Conservation (phyloP, 2,797 vertebrate species). For the Melanogrammus aeglefinus region DNA sequence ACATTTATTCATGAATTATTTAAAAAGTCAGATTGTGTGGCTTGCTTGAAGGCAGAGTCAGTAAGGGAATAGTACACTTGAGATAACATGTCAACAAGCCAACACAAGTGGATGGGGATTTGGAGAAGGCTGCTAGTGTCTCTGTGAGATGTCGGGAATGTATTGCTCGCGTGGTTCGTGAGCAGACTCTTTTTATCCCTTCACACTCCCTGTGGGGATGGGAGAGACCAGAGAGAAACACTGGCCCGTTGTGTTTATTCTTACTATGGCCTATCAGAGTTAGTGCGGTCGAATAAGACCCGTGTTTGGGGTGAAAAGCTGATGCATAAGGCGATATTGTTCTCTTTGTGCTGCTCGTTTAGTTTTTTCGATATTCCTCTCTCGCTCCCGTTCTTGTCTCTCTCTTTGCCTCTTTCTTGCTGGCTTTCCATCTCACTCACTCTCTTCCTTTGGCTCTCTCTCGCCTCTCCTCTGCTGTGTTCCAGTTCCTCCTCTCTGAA, state of each 20-base stretch:
- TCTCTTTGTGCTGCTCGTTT: neutral
- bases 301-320: neutral
- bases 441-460: neutral
- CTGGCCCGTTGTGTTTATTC: conserved; percentile 45
- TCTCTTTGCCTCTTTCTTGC: neutral
- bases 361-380: neutral
- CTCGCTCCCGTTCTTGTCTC: neutral
- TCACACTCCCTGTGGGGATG: conserved; percentile 27
- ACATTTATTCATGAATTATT: neutral
- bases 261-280: conserved; percentile 10
- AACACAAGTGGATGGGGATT: neutral
- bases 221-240: conserved; percentile 34
- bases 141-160: conserved; percentile 7
- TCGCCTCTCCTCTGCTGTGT: neutral
- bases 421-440: neutral
- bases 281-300: neutral
- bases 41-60: neutral
- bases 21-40: neutral
- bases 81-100: neutral
- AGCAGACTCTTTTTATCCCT: conserved; percentile 32
- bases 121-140: conserved; percentile 38
- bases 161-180: conserved; percentile 29
- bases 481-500: neutral
- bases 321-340: neutral
- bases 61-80: neutral